These are phyloP conservation scores for Orchesellides sinensis DNA, from an alignment of 2,888 invertebrate species.

Conservation along the genomic window DNA sequence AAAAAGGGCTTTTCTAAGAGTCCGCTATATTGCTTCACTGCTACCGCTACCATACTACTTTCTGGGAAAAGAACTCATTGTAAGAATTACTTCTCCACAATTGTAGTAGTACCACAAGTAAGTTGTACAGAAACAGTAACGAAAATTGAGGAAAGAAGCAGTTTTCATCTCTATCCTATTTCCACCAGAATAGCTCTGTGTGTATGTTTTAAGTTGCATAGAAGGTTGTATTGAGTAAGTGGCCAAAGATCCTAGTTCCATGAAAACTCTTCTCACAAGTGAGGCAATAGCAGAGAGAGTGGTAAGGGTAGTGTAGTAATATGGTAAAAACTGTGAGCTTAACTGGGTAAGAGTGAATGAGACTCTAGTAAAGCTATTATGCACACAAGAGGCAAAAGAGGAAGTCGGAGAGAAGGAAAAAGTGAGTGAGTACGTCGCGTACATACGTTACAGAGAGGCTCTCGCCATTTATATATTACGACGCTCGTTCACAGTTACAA, in stretches of 20 bases:
- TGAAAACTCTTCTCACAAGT: not conserved
- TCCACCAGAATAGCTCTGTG: not conserved
- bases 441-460: too few species aligned
- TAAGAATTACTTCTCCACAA: not conserved
- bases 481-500: not conserved
- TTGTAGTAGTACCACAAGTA: constrained; percentile 3
- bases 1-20: constrained; percentile 44
- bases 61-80: not conserved
- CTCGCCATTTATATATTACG: not conserved
- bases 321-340: constrained; percentile 21
- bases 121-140: not conserved
- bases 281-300: not conserved
- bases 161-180: not conserved
- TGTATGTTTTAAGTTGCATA: not conserved
- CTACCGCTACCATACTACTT: too few species aligned
- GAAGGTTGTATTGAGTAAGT: not conserved
- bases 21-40: too few species aligned
- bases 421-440: too few species aligned
- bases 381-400: constrained; percentile 11
- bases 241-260: constrained; percentile 22
- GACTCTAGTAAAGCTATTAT: constrained; percentile 33
- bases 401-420: not conserved
- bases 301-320: constrained; percentile 20
- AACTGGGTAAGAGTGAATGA: constrained; percentile 16
- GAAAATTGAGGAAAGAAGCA: constrained; percentile 8